phyloP scores from a whole-genome alignment of 2,797 vertebrate species.

The Centroberyx gerrardi region DNA sequence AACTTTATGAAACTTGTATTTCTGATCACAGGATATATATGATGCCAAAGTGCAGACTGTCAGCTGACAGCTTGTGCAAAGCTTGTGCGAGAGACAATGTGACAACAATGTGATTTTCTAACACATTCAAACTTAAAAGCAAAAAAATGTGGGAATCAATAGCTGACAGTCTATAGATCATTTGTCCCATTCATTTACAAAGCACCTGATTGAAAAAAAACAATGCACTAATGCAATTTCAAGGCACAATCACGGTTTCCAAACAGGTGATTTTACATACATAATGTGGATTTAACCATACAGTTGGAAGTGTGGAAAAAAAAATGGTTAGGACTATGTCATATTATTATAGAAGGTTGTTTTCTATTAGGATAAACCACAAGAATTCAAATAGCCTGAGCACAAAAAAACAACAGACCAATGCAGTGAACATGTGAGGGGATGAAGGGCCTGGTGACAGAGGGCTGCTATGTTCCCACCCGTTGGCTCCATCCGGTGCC shows the following conservation, averaged over 20 bases:
- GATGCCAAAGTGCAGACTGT: too few species aligned
- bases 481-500: too few species aligned
- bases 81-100: neutral
- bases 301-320: neutral
- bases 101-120: neutral
- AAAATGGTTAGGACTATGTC: too few species aligned
- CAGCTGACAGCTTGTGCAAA: too few species aligned
- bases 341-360: neutral
- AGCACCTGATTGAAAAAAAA: neutral
- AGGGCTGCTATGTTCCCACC: too few species aligned
- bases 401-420: neutral
- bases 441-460: neutral
- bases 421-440: neutral
- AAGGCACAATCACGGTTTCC: neutral
- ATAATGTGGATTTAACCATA: neutral
- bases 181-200: neutral
- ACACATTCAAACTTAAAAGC: neutral
- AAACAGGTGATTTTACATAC: neutral
- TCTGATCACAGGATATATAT: neutral
- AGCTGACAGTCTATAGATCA: neutral
- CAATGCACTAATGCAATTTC: neutral
- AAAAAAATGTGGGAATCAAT: neutral
- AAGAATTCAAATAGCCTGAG: neutral
- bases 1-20: conserved; percentile 4
- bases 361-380: neutral